Base-by-base conservation (phyloP, 2,797 vertebrate species). In the Spinibarbus caldwelli region DNA sequence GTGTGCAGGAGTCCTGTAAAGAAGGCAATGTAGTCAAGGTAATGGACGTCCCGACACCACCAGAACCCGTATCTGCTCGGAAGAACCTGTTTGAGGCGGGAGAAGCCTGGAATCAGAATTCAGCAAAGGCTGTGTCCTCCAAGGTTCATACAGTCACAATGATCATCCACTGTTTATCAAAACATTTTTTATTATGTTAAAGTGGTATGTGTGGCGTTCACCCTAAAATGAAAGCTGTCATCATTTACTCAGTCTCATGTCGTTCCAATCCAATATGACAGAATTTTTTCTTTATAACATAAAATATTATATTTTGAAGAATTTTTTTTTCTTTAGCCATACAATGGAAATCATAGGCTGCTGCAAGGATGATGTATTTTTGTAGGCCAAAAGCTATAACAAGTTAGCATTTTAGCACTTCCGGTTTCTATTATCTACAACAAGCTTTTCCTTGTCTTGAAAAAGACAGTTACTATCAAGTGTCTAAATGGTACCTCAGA, bases 61-160 rank as follows among this genome's bases (percentile, higher is more conserved):
- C 92, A 15, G 96, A 95, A 88, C 95, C 95, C 0, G 95, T 99
- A 49, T 94, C 96, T 36, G 96, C 91, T 86, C 97, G 96, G 23
- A 99, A 97, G 93, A 97, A 68, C 86, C 94, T 94, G 47, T 99
- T 98, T 94, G 97, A 99, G 91, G 95, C 92, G 0, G 94, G 97
- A 23, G 97, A 98, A 5, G 92, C 95, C 31, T 94, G 95, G 91
- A 93, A 94, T 82, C 96, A 95, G 15, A 92, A 91, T 59, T 23
- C 90, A 0, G 1, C 45, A 45, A 95, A 94, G 84, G 77, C 89
- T 14, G 21, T 86, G 0, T 19, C 93, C 1, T 95, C 93, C 57
- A 98, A 98, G 96, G 97, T 97, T 67, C 62, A 43, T 7, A 38
- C 4, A 23, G 6, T 68, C 71, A 5, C 45, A 45, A 8, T 8